These are phyloP conservation scores for Papilio dardanus DNA, from an alignment of 1,140 invertebrate species.

Conservation along the genomic window DNA sequence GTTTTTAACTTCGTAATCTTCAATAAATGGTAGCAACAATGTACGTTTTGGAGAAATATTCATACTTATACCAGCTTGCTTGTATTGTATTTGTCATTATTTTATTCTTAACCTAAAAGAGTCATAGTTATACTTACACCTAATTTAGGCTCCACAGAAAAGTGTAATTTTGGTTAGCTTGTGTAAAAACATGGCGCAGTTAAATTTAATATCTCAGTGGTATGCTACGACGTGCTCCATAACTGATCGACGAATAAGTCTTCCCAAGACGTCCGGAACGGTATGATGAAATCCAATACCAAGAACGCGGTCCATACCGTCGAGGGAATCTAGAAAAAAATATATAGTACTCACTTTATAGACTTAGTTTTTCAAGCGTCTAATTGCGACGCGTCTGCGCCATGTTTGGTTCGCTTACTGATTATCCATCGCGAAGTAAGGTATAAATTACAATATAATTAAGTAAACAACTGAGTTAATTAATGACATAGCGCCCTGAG, in stretches of 20 bases:
- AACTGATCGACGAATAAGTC: conserved; percentile 43
- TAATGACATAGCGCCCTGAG: conserved; percentile 51
- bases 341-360: conserved; percentile 58
- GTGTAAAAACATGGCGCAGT: conserved; percentile 33
- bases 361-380: conserved; percentile 59
- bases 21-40: background rate
- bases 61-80: no score
- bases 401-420: conserved; percentile 60
- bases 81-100: no score
- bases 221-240: conserved; percentile 32
- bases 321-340: conserved; percentile 56
- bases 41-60: background rate
- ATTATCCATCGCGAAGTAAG: conserved; percentile 56
- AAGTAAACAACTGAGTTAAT: conserved; percentile 59
- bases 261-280: conserved; percentile 40
- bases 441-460: conserved; percentile 68
- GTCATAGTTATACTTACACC: no score
- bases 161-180: conserved; percentile 2
- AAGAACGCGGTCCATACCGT: conserved; percentile 48
- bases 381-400: conserved; percentile 55
- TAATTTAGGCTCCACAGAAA: background rate
- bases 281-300: conserved; percentile 55
- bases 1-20: background rate
- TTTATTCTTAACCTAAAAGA: no score
- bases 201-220: conserved; percentile 37